Evolutionary conservation across 2,113 vertebrate genomes (phyloP).

Genomic region (Ceyx margarethae): DNA sequence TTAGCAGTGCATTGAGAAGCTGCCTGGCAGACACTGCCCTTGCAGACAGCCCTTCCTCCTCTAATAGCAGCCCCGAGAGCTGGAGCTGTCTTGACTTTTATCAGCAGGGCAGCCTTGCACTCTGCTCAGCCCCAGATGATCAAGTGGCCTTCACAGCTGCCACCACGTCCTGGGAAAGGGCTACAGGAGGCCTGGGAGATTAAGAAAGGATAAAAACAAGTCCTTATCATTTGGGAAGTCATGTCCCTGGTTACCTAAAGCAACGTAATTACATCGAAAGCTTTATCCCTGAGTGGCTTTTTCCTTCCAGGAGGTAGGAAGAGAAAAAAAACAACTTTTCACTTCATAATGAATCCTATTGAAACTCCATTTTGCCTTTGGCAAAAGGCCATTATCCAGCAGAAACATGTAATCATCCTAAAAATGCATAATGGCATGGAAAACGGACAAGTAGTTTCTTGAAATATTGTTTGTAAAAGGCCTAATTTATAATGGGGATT

Average conservation of each 20-base stretch:
- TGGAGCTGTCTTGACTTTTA: conserved; percentile 62
- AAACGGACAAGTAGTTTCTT: conserved; percentile 81
- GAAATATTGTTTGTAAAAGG: conserved; percentile 77
- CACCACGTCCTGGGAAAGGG: conserved; percentile 67
- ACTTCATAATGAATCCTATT: conserved; percentile 77
- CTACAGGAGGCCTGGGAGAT: conserved; percentile 52
- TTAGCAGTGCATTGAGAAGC: not conserved
- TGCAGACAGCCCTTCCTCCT: conserved; percentile 19
- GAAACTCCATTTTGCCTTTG: conserved; percentile 75
- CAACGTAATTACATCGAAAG: conserved; percentile 67
- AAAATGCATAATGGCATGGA: conserved; percentile 87
- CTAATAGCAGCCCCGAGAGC: conserved; percentile 18
- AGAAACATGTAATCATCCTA: conserved; percentile 89
- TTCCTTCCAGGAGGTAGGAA: conserved; percentile 75
- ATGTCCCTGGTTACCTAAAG: conserved; percentile 72
- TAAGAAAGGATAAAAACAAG: conserved; percentile 71
- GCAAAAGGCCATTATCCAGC: conserved; percentile 87
- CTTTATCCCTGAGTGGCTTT: conserved; percentile 78
- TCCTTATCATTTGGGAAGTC: conserved; percentile 73
- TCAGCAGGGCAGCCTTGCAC: conserved; percentile 48
- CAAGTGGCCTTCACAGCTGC: conserved; percentile 72
- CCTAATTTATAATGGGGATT: conserved; percentile 74
- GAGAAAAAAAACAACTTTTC: conserved; percentile 64
- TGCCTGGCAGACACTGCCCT: conserved; percentile 36
- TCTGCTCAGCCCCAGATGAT: conserved; percentile 56